Evolutionary conservation across 2,113 vertebrate genomes (phyloP), one percentile per base, ranked within the genome.

Genomic region (Mixornis gularis): DNA sequence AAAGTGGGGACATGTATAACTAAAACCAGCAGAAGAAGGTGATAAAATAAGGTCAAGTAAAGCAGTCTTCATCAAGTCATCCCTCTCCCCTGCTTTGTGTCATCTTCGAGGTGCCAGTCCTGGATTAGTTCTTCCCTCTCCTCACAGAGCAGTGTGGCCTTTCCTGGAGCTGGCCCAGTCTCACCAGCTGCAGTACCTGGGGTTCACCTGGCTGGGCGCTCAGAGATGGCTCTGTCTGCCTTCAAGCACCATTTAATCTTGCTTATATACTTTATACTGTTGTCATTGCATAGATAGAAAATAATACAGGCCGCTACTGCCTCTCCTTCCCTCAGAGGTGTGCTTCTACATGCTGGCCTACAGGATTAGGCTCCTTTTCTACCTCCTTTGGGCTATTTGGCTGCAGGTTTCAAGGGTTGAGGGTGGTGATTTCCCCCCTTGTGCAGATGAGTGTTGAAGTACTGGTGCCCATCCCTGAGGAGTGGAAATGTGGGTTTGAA

Each of bases 401-500:
- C 32, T 34, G 29, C 30, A 52, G 36, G 27, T 62, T 68, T 43
- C 38, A 34, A 41, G 17, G 46, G 32, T 10, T 12, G 21, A 32
- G 49, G 13, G 34, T 64, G 46, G 36, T 64, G 52, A 14, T 76
- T 71, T 90, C 30, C 58, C 21, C 32, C 27, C 27, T 14, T 22
- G 2, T 0, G 1, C 32, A 71, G 25, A 4, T 0, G 0, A 19
- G 63, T 30, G 18, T 59, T 64, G 8, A 27, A 52, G 36, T 17
- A 64, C 12, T 19, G 11, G 18, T n/a, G n/a, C 12, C 24, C 15
- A 16, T 26, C 26, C 26, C 6, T 0, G 1, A 1, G 10, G 29
- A 25, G 14, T 18, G 16, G 65, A 72, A 80, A 77, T 53, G 25
- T 0, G 3, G 6, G 11, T 68, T 52, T 77, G 26, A 81, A 81